Base-by-base conservation (phyloP, 2,888 invertebrate species). In the Microplitis deprimator region DNA sequence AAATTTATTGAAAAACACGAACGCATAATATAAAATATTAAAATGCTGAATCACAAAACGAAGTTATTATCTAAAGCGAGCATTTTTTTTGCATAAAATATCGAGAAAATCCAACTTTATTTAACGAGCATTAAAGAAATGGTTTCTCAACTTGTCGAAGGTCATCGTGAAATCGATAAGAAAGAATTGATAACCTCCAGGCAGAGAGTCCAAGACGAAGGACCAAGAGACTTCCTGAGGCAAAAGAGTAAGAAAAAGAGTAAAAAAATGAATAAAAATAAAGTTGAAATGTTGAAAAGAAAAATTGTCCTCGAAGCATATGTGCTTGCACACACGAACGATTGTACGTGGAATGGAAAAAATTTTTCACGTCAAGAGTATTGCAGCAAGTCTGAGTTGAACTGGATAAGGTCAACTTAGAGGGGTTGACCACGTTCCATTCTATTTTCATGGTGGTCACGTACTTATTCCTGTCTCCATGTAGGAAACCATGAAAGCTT, bases 391-490 rank as follows among this genome's bases (percentile, higher is more conserved):
- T 60, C 69, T 72, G 68, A 7, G 59, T 38, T 67, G 67, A 39
- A 61, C 61, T 68, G 65, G 73, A 67, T 77, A 79, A 72, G 80
- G 82, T 79, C 79, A 74, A 72, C 68, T 64, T 6, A 17, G 8
- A 59, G 50, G 68, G 76, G 73, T 73, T 69, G 68, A 67, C 77
- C 60, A 75, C 78, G 77, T 80, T 75, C 77, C 74, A 79, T 78
- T 79, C 77, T 61, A 80, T 81, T 80, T 75, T 69, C 77, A 82
- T 81, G 79, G 73, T 75, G 80, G 81, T 81, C 81, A 81, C 81
- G 81, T 80, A 79, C 68, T 73, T 71, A 75, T 78, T 77, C 77
- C 79, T 79, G 78, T 75, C 78, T 77, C 73, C 75, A 29, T 75
- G 76, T 62, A 76, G 79, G 60, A 59, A 76, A 67, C 71, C 76